Evolutionary conservation across 2,797 vertebrate species (phyloP).

Genomic region (Diceros bicornis): DNA sequence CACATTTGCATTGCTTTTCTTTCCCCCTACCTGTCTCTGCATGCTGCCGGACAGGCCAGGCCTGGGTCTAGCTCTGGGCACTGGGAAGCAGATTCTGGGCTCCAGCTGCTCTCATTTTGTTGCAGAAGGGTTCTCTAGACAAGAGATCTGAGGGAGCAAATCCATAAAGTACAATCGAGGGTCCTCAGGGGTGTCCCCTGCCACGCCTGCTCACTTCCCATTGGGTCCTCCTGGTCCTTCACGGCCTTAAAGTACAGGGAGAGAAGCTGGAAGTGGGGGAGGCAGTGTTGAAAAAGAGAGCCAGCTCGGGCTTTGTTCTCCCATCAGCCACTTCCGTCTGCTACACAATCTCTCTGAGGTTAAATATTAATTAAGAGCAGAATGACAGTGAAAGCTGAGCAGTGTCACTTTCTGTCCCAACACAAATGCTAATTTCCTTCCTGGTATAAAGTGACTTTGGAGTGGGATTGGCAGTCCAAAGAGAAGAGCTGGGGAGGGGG

Average conservation of each 20-base stretch:
- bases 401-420: conserved; percentile 84
- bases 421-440: conserved; percentile 83
- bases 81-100: neutral
- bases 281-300: conserved; percentile 62
- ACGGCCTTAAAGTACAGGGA: neutral
- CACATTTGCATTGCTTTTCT: conserved; percentile 79
- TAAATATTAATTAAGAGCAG: conserved; percentile 84
- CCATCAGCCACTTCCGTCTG: conserved; percentile 74
- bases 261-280: conserved; percentile 63
- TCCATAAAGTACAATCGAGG: neutral
- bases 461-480: conserved; percentile 75
- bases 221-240: neutral
- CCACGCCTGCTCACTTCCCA: too few relatives aligned
- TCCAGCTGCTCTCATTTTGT: neutral
- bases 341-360: conserved; percentile 69
- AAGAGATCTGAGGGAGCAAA: neutral
- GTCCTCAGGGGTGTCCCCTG: neutral
- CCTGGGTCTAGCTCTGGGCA: conserved; percentile 42
- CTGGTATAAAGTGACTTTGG: conserved; percentile 76
- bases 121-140: neutral
- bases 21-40: conserved; percentile 70
- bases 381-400: conserved; percentile 82
- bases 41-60: conserved; percentile 19
- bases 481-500: conserved; percentile 30
- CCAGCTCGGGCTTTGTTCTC: conserved; percentile 77